These are phyloP conservation scores for Thryonomys swinderianus DNA, from an alignment of 2,113 vertebrate genomes.

Conservation along the genomic window DNA sequence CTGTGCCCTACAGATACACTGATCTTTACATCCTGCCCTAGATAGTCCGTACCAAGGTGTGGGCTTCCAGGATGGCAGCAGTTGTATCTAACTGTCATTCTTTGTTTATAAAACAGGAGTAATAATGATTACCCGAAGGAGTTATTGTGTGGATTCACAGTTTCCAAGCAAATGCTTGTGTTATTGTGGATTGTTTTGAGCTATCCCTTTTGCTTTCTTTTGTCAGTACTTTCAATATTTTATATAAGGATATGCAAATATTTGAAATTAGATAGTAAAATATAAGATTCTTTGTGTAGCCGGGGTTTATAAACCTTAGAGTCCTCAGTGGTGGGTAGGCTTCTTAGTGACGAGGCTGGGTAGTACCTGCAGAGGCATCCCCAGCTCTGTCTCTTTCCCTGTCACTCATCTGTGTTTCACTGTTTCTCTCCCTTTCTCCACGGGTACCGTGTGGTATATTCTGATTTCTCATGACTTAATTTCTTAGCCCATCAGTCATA, in stretches of 20 bases:
- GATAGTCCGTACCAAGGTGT: too few relatives aligned
- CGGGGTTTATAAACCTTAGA: background rate
- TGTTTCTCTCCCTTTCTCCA: background rate
- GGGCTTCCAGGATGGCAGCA: background rate
- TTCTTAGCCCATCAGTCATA: background rate
- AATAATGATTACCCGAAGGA: background rate
- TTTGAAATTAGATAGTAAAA: background rate
- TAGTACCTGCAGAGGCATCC: background rate
- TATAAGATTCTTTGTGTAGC: background rate
- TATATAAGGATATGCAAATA: background rate
- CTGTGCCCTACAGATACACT: background rate
- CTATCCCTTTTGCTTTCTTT: background rate
- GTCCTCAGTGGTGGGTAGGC: background rate
- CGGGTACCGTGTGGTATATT: background rate
- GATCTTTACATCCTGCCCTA: background rate
- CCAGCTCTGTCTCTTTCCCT: background rate
- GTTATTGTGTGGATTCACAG: background rate
- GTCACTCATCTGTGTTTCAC: background rate
- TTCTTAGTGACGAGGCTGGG: background rate
- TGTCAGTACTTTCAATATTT: background rate
- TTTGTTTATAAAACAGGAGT: background rate
- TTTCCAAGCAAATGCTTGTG: background rate
- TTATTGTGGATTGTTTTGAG: background rate
- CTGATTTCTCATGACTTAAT: background rate
- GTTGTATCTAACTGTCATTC: background rate